These are phyloP conservation scores for Aplidium turbinatum DNA, from an alignment of 23 tunicate genomes.

Conservation along the genomic window DNA sequence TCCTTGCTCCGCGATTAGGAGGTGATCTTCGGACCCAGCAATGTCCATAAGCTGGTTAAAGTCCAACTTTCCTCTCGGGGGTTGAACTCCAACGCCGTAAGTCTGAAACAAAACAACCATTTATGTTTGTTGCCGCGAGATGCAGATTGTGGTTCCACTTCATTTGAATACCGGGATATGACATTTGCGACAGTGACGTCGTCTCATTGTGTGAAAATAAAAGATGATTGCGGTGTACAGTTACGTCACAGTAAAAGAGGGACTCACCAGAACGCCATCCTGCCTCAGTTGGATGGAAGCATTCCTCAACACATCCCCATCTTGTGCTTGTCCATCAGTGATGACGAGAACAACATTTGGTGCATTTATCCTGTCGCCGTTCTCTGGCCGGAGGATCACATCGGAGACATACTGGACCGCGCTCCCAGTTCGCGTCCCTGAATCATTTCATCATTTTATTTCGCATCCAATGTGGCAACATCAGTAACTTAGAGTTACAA, in stretches of 20 bases:
- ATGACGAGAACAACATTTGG: constrained; percentile 24
- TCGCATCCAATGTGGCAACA: no score
- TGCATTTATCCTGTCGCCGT: constrained; percentile 10
- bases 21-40: constrained; percentile 11
- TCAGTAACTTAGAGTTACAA: no score
- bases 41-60: constrained; percentile 9
- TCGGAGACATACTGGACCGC: constrained; percentile 3
- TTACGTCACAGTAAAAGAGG: neutral
- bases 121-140: no score
- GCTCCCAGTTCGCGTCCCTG: constrained; percentile 24
- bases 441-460: no score
- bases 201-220: no score
- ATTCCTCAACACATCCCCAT: neutral
- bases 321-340: constrained; percentile 28
- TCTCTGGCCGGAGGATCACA: neutral
- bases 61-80: constrained; percentile 12
- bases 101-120: neutral
- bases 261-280: constrained; percentile 10
- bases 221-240: no score
- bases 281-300: neutral
- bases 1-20: constrained; percentile 24
- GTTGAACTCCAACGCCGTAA: constrained; percentile 37
- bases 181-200: no score
- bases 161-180: no score
- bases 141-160: no score